Evolutionary conservation across 2,797 vertebrate species (phyloP), one percentile per base, ranked within the genome.

Genomic region (Peromyscus melanophrys): DNA sequence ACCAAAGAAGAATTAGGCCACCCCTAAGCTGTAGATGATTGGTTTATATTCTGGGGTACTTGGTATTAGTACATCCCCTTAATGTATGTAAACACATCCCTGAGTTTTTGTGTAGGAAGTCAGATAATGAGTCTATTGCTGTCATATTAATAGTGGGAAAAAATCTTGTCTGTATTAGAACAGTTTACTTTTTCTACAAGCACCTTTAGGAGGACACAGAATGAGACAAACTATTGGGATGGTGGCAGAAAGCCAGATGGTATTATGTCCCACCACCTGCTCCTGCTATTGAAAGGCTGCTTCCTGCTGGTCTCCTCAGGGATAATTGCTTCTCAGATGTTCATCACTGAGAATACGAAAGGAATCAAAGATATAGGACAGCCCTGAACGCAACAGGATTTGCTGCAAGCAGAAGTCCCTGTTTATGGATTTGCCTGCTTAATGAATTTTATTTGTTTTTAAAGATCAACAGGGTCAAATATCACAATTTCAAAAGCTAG

Each of bases 251-350:
- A 98, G 89, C 93, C 96, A 95, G 97, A 93, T 90, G 89, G 96
- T 96, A 16, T 92, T 87, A 86, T 97, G 97, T 97, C 97, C 90
- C 83, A 96, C 93, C 94, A 98, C 92, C 97, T 99, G 97, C 91
- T 98, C 97, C 84, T 97, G 82, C 77, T 96, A 65, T 94, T 94
- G 84, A 97, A 91, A 95, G 94, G 71, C 86, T 97, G 89, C 97
- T 96, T 97, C 96, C 96, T 97, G 97, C 97, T 98, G 97, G 90
- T 82, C 67, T 98, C 97, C 93, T 84, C 61, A n/a, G 83, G 84
- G 84, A 97, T 92, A 98, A 97, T 97, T 96, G 76, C 59, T 88
- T 82, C 90, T 92, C 89, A 98, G 96, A 97, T 94, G 90, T 71
- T 96, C 34, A 1, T 95, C 86, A 86, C 63, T 57, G 71, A 92